Base-by-base conservation (phyloP, 2,797 vertebrate species). In the Scolopax rusticola region DNA sequence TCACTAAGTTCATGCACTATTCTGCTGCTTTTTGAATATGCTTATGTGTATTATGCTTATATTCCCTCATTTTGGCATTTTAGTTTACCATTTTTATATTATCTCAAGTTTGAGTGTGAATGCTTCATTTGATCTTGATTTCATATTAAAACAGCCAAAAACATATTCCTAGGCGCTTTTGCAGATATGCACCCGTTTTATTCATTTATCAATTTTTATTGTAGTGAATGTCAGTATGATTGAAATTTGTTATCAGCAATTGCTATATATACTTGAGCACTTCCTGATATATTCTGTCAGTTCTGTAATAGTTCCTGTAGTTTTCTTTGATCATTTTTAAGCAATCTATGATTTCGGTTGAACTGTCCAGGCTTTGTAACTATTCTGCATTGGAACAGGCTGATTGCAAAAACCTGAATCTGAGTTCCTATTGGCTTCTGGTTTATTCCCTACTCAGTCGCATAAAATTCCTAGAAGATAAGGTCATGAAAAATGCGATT, bases 171-270 rank as follows among this genome's bases (percentile, higher is more conserved):
- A 69, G 54, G 28, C 56, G 27, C 38, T 90, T 87, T 63, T 74
- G 68, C 36, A 91, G 51, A 64, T 40, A 68, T 33, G 16, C 14
- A 41, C 19, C 8, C 43, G 89, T 78, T 76, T 67, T 65, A 89
- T 76, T 81, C 41, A 92, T 95, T 92, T 88, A 89, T 92, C 82
- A 79, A 8, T 74, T 96, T 85, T 87, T 94, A 96, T 93, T 92
- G 40, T 45, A 87, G 70, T 79, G 16, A 93, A 56, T 40, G 28
- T 63, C 40, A 75, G 15, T 30, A 45, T 94, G 92, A 97, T 61
- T 96, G 75, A 95, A 95, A 96, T 97, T 84, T 91, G 67, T 45
- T 93, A 93, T 83, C 61, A 80, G 84, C 51, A 91, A 51, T 32
- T 71, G 59, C 33, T 89, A 12, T 57, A 86, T 38, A 41, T 87